Evolutionary conservation across 2,797 vertebrate genomes (phyloP).

Genomic region (Helicolenus hilgendorfi): DNA sequence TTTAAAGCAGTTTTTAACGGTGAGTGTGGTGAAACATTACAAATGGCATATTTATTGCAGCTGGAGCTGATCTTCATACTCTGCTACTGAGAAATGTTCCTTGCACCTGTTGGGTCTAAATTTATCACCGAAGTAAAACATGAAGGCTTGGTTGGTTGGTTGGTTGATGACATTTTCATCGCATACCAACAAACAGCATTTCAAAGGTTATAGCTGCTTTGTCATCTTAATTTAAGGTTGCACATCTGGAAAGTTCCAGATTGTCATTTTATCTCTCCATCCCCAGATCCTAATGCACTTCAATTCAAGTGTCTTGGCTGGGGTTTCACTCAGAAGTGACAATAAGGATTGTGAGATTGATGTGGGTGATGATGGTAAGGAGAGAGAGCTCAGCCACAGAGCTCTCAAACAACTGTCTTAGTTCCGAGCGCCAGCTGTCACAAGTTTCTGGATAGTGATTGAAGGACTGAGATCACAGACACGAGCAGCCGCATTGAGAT

Average conservation of each 20-base stretch:
- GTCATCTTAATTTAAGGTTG: not conserved
- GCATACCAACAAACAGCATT: not conserved
- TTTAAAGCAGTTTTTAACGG: not conserved
- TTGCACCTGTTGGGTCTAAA: not conserved
- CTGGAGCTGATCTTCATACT: not conserved
- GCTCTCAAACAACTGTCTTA: constrained; percentile 26
- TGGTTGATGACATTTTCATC: constrained; percentile 6
- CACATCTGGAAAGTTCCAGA: not conserved
- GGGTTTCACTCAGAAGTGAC: not conserved
- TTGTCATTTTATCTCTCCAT: not conserved
- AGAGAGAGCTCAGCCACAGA: constrained; percentile 8
- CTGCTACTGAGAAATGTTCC: not conserved
- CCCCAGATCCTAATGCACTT: not conserved
- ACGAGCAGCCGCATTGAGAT: not conserved
- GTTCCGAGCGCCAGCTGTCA: constrained; percentile 27
- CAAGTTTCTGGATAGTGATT: not conserved
- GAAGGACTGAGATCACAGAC: not conserved
- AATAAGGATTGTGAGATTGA: constrained; percentile 6
- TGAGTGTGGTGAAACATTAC: not conserved
- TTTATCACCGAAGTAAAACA: not conserved
- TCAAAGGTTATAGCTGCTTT: constrained; percentile 11
- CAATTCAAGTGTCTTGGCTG: not conserved
- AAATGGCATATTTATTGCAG: not conserved
- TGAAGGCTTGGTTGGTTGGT: not conserved
- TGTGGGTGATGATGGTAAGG: constrained; percentile 13